Base-by-base conservation (phyloP, 2,113 vertebrate genomes). In the Phylloscopus whistleri region DNA sequence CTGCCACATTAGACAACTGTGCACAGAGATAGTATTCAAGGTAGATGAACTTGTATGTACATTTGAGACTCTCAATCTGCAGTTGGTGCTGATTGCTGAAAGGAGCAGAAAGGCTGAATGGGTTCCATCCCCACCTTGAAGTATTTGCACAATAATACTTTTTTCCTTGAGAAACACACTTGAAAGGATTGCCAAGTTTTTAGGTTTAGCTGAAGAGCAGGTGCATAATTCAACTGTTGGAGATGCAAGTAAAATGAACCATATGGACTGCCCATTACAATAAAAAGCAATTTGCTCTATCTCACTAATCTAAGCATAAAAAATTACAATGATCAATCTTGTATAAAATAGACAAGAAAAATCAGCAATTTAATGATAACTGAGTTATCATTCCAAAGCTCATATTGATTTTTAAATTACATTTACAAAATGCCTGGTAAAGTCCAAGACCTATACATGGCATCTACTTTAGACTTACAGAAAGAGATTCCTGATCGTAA, bases 271-370 rank as follows among this genome's bases (percentile, higher is more conserved):
- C 11, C 64, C 68, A 74, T 53, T 81, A 76, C 46, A 93, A 88
- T 72, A 90, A 95, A 73, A 89, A 92, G 64, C 62, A 93, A 91
- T 96, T 95, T 94, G 26, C 37, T 93, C 79, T 95, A 68, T 95
- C 39, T 87, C 82, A 93, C 82, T 97, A 94, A 96, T 90, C 93
- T 94, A 91, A 75, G 72, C 63, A 95, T 92, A 94, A 96, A 95
- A 96, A 95, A 85, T 91, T 95, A 83, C 93, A 96, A 87, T 73
- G 58, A 96, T 95, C 81, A 90, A 75, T 83, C 83, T 94, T 96
- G 37, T 93, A 84, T 91, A 96, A 97, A 97, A 96, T 64, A 90
- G 49, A 64, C 43, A 80, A 56, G 35, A 94, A 84, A 95, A 86
- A 58, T 75, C 70, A 94, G 24, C 44, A 91, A 69, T 87, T 62